phyloP scores from a whole-genome alignment of 2,888 invertebrate genomes.

The Leptogaster cylindrica region DNA sequence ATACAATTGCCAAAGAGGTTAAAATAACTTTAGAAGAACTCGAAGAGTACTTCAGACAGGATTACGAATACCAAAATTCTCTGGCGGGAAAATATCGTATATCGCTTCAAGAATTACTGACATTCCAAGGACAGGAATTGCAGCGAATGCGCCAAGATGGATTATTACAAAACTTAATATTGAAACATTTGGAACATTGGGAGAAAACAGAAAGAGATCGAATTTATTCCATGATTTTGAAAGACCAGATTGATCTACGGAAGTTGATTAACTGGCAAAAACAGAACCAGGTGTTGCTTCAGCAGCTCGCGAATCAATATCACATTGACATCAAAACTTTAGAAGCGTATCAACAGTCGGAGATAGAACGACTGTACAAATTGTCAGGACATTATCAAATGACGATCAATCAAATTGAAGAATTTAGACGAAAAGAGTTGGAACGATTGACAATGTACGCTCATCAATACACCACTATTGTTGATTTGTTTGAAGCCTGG shows the following conservation, averaged over 20 bases:
- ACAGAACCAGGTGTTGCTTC: conserved; percentile 50
- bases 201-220: conserved; percentile 57
- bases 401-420: conserved; percentile 54
- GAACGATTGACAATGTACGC: conserved; percentile 53
- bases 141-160: conserved; percentile 52
- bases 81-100: conserved; percentile 53
- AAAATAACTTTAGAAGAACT: conserved; percentile 55
- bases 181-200: conserved; percentile 54
- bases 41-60: conserved; percentile 53
- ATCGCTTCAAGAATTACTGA: conserved; percentile 51
- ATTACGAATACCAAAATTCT: conserved; percentile 53
- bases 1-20: conserved; percentile 53
- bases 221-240: conserved; percentile 55
- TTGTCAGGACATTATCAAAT: conserved; percentile 55
- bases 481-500: conserved; percentile 51
- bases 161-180: conserved; percentile 52
- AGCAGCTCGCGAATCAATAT: conserved; percentile 51
- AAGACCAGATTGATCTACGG: conserved; percentile 52
- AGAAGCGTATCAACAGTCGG: conserved; percentile 55
- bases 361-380: conserved; percentile 54
- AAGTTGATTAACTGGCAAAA: conserved; percentile 56
- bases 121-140: conserved; percentile 53
- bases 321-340: conserved; percentile 52
- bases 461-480: conserved; percentile 52
- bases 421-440: conserved; percentile 57